Evolutionary conservation across 2,888 invertebrate genomes (phyloP), one percentile per base, ranked within the genome.

Genomic region (Holacanthella duospinosa): DNA sequence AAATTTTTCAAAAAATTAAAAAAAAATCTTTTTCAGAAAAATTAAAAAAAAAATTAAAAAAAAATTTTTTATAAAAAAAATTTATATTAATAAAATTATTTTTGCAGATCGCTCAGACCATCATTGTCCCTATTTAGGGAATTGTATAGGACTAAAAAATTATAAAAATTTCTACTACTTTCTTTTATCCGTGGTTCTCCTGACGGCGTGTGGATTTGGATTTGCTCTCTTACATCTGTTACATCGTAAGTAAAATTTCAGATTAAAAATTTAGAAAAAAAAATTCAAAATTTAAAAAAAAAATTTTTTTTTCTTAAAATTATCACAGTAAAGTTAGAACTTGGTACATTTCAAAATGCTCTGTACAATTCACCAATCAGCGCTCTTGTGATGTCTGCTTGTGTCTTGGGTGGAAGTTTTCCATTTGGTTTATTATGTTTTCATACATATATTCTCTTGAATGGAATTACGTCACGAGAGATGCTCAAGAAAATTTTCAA

Each of bases 161-260:
- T 48, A 48, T 21, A 48, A 48, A 48, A 48, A 48, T 21, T 48
- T n/a, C 21, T 48, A 48, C 48, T 48, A 48, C 48, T 48, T 48
- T 21, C 48, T 48, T 4, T 21, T 48, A 4, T 48, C 48, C 48
- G 48, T 48, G 48, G 48, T 48, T n/a, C 4, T 21, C 4, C 48
- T 48, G 4, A 48, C 48, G 19, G n/a, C 21, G 4, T 4, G 12
- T 21, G 19, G 12, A n/a, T 48, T 48, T 21, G n/a, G 4, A 9
- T 48, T 48, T 21, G 48, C 48, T n/a, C 21, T 48, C 21, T 21
- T 48, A 9, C 48, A 48, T 48, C 21, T 48, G 48, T 21, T 48
- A 21, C 19, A 48, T 48, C 48, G 48, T 48, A 48, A 48, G 48
- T 21, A 6, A n/a, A n/a, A n/a, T 36, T 36, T 36, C 16, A 36